A percentile compares a stretch with the other conserved stretches of the same genome.
phyloP scores from a whole-genome alignment of 1,140 invertebrate genomes.

The Drosophila leontia region DNA sequence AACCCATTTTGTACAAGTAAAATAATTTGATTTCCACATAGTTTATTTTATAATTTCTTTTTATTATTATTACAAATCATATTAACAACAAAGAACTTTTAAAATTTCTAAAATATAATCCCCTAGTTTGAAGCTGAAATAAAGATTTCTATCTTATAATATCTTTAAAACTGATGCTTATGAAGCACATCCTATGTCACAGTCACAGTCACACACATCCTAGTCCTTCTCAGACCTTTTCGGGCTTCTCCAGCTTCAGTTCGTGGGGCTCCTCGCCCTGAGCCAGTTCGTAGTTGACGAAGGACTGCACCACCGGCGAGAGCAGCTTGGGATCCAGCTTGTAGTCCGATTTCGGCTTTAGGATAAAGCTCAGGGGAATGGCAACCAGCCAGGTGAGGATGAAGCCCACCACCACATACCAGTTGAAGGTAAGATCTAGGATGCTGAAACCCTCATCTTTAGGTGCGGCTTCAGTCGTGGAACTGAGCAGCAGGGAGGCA shows the following conservation, averaged over 20 bases:
- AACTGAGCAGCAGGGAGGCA: not conserved
- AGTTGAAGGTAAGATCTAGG: conserved; percentile 87
- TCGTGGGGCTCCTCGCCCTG: conserved; percentile 52
- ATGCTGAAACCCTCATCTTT: conserved; percentile 82
- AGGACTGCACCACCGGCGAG: conserved; percentile 78
- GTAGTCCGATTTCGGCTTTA: conserved; percentile 64
- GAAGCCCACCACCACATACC: conserved; percentile 87
- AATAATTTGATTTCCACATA: no score
- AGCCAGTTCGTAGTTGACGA: conserved; percentile 55
- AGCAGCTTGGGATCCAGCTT: conserved; percentile 82
- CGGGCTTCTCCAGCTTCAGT: conserved; percentile 41
- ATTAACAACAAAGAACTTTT: not conserved
- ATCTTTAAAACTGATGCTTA: conserved; percentile 19
- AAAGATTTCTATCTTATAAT: conserved; percentile 5
- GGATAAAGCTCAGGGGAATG: conserved; percentile 77
- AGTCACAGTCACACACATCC: conserved; percentile 1
- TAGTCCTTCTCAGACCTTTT: conserved; percentile 27
- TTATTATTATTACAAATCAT: not conserved
- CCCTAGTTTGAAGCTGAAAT: not conserved
- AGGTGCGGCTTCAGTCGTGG: not conserved
- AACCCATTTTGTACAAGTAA: not conserved
- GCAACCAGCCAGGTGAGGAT: conserved; percentile 88
- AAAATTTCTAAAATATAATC: not conserved
- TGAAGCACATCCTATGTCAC: conserved; percentile 24
- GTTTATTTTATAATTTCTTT: not conserved